Conservation (phyloP, 1,140 invertebrate genomes). For the Arctopsyche grandis region DNA sequence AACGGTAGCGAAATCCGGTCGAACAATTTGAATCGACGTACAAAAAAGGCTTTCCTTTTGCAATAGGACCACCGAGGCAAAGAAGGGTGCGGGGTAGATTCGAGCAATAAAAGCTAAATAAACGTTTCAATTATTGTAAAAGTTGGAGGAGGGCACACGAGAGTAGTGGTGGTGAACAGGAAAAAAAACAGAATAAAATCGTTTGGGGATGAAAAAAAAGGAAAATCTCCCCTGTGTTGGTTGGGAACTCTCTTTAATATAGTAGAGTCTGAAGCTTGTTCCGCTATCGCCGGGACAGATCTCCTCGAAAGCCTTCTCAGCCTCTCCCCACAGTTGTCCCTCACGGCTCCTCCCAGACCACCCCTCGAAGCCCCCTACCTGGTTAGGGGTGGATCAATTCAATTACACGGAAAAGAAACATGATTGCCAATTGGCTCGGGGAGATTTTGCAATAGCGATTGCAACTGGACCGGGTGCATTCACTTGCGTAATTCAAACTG, state of each 20-base stretch:
- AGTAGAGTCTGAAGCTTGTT: conserved; percentile 36
- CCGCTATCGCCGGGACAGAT: conserved; percentile 36
- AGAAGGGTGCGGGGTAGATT: conserved; percentile 20
- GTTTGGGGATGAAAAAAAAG: conserved; percentile 35
- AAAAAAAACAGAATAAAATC: conserved; percentile 36
- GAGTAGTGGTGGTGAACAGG: conserved; percentile 25
- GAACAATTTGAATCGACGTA: conserved; percentile 53
- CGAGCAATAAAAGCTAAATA: conserved; percentile 54
- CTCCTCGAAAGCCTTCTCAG: conserved; percentile 29
- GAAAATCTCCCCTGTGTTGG: conserved; percentile 39
- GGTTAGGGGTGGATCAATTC: conserved; percentile 49
- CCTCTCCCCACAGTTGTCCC: background rate
- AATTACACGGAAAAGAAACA: conserved; percentile 53
- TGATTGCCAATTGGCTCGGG: conserved; percentile 54
- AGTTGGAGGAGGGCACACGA: conserved; percentile 26
- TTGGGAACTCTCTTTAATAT: conserved; percentile 50
- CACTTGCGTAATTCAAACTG: conserved; percentile 35
- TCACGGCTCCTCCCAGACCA: background rate
- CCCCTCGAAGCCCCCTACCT: background rate
- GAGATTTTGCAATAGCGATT: conserved; percentile 51
- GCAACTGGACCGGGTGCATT: conserved; percentile 40
- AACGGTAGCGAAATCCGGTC: conserved; percentile 45
- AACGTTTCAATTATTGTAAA: conserved; percentile 56
- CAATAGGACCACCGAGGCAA: background rate
- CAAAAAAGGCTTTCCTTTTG: background rate